Evolutionary conservation across 2,888 invertebrate genomes (phyloP).

Genomic region (Ceramica pisi): DNA sequence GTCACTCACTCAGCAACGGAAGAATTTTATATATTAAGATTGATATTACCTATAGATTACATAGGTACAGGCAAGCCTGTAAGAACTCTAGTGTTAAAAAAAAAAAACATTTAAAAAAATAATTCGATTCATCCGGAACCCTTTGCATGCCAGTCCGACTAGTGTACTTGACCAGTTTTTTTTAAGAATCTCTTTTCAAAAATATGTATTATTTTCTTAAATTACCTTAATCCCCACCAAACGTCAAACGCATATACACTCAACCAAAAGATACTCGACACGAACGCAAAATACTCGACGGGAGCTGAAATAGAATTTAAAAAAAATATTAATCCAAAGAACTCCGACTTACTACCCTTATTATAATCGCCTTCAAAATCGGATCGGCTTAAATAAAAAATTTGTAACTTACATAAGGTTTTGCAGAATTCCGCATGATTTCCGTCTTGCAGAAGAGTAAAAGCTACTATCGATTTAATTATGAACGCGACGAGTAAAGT

Average conservation of each 20-base stretch:
- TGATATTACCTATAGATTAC: too few relatives aligned
- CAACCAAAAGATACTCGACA: constrained; percentile 45
- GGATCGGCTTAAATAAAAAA: neutral
- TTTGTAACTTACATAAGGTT: constrained; percentile 22
- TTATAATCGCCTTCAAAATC: neutral
- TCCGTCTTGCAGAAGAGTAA: rapidly evolving
- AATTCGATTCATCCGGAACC: too few relatives aligned
- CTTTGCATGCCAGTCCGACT: too few relatives aligned
- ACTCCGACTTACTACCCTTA: neutral
- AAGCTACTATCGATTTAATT: neutral
- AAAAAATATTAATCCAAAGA: neutral
- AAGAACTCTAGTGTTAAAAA: too few relatives aligned
- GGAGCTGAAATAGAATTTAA: constrained; percentile 16
- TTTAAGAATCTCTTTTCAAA: too few relatives aligned
- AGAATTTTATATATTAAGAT: too few relatives aligned
- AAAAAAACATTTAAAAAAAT: too few relatives aligned
- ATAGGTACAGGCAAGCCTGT: too few relatives aligned
- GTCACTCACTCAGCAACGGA: too few relatives aligned
- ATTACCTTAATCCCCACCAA: constrained; percentile 38
- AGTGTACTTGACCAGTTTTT: too few relatives aligned
- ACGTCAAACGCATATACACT: constrained; percentile 26
- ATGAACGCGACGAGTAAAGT: constrained; percentile 19
- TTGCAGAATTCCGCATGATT: neutral
- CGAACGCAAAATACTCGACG: constrained; percentile 11
- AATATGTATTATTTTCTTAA: neutral